Evolutionary conservation across 2,113 vertebrate species (phyloP).

Genomic region (Sinocyclocheilus maitianheensis): DNA sequence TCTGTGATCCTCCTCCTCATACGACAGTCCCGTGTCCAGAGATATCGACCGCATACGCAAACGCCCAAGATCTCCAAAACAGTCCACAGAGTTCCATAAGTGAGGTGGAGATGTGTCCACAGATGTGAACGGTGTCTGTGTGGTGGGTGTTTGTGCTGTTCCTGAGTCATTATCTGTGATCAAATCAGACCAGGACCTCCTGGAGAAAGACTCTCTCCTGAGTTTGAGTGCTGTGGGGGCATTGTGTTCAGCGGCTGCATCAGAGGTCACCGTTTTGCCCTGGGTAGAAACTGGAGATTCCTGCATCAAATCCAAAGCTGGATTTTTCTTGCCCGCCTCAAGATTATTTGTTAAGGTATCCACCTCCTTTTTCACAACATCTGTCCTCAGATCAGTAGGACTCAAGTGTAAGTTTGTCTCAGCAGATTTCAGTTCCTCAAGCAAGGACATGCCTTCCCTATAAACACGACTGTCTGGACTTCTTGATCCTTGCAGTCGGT

Average conservation of each 20-base stretch:
- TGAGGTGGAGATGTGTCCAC: constrained; percentile 35
- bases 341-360: background rate
- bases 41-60: constrained; percentile 47
- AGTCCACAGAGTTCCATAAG: constrained; percentile 37
- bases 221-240: constrained; percentile 32
- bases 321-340: background rate
- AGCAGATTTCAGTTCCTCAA: constrained; percentile 18
- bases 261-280: constrained; percentile 60
- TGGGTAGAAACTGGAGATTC: constrained; percentile 57
- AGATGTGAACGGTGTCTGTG: background rate
- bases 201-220: constrained; percentile 47
- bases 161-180: background rate
- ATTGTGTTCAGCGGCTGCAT: constrained; percentile 12
- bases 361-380: background rate
- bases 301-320: constrained; percentile 60
- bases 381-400: constrained; percentile 8
- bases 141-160: background rate
- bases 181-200: constrained; percentile 32
- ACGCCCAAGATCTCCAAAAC: constrained; percentile 17
- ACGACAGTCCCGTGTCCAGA: constrained; percentile 58
- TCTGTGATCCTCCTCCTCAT: constrained; percentile 50
- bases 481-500: background rate
- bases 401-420: background rate
- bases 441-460: constrained; percentile 11
- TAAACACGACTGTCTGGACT: background rate